Conservation (phyloP, 2,113 vertebrate genomes). For the Scomber scombrus region DNA sequence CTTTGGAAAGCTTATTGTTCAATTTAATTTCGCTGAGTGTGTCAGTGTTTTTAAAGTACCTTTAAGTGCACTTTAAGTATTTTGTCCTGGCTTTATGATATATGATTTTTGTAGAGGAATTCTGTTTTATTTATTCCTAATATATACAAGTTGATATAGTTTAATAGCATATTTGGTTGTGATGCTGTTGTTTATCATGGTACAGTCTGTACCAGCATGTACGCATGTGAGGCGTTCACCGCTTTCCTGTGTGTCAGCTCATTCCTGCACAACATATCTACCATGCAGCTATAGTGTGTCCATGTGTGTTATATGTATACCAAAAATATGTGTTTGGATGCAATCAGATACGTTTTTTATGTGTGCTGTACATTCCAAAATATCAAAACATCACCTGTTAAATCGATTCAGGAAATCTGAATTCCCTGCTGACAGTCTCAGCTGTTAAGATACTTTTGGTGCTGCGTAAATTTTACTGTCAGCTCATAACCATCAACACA, state of each 20-base stretch:
- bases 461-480: background rate
- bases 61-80: no score
- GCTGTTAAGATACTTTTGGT: conserved; percentile 27
- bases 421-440: conserved; percentile 42
- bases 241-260: background rate
- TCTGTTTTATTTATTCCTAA: no score
- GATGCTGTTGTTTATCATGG: background rate
- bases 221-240: background rate
- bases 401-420: conserved; percentile 36
- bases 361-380: background rate
- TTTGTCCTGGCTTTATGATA: no score
- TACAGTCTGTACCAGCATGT: background rate
- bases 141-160: background rate
- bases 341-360: conserved; percentile 12
- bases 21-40: background rate
- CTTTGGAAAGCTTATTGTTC: no score
- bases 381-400: conserved; percentile 20
- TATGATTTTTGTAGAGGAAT: no score
- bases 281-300: background rate
- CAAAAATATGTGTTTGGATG: background rate
- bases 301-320: background rate
- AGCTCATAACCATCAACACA: background rate
- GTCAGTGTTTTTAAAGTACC: no score
- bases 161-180: background rate
- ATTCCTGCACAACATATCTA: background rate